phyloP scores from a whole-genome alignment of 2,797 vertebrate species.

The Phylloscopus collybita region DNA sequence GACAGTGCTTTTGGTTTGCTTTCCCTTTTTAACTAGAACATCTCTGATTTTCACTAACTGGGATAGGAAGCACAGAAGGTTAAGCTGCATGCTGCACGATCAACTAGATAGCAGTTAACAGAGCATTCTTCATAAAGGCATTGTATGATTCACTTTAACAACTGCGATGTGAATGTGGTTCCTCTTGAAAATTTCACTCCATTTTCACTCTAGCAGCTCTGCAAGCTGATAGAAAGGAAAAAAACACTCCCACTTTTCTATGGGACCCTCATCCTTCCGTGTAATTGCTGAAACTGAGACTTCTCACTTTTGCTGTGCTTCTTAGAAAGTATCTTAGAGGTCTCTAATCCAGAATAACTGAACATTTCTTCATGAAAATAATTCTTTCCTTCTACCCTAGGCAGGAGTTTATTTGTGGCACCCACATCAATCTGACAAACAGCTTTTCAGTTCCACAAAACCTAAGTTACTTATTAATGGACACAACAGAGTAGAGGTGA shows the following conservation, averaged over 20 bases:
- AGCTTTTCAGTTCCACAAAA: neutral
- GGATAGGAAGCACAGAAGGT: neutral
- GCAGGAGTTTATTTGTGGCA: neutral
- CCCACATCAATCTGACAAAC: neutral
- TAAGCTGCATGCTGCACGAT: neutral
- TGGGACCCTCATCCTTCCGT: neutral
- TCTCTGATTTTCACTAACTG: neutral
- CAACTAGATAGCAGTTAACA: neutral
- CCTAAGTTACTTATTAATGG: slow-evolving; percentile 35
- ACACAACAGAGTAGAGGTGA: neutral
- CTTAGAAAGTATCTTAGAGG: neutral
- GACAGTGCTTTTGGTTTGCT: neutral
- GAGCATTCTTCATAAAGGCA: neutral
- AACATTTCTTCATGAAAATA: neutral
- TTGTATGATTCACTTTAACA: neutral
- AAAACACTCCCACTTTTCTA: neutral
- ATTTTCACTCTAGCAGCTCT: neutral
- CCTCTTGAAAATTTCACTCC: neutral
- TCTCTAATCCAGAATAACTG: neutral
- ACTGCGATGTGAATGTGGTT: neutral
- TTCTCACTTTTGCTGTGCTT: neutral
- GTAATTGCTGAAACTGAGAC: neutral
- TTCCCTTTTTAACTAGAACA: neutral
- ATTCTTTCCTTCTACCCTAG: neutral
- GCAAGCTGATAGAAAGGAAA: neutral